Conservation (phyloP, 2,113 vertebrate genomes). For the Fregata magnificens region DNA sequence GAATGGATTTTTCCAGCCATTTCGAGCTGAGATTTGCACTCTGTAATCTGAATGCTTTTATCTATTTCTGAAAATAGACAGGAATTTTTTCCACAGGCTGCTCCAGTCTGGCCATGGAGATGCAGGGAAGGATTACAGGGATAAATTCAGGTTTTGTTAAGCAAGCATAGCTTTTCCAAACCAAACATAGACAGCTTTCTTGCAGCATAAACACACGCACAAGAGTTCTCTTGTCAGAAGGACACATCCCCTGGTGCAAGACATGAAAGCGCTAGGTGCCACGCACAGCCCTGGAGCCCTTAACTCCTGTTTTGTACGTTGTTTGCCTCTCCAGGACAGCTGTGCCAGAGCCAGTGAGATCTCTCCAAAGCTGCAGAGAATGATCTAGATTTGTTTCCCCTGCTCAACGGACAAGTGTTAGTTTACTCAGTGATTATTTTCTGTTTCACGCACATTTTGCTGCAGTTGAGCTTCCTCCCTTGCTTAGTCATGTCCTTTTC, state of each 20-base stretch:
- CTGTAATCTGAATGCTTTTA: constrained; percentile 85
- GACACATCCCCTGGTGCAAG: background rate
- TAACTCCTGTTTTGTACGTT: background rate
- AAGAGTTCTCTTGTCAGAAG: background rate
- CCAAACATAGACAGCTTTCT: constrained; percentile 62
- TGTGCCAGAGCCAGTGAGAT: background rate
- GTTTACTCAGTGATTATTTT: constrained; percentile 35
- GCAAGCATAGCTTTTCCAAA: constrained; percentile 59
- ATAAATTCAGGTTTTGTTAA: constrained; percentile 73
- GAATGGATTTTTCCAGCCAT: constrained; percentile 81
- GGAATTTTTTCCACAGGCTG: constrained; percentile 85
- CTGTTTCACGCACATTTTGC: background rate
- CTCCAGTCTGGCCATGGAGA: constrained; percentile 80
- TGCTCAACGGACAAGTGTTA: background rate
- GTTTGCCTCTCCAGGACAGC: background rate
- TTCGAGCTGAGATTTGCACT: constrained; percentile 78
- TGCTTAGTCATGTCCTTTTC: constrained; percentile 57
- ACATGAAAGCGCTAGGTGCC: background rate
- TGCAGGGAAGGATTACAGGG: constrained; percentile 73
- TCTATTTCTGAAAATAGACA: constrained; percentile 88
- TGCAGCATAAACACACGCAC: background rate
- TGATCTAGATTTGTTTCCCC: background rate
- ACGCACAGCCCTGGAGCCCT: background rate
- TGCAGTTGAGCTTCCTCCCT: constrained; percentile 5
- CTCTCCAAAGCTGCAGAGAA: constrained; percentile 23